A percentile compares a stretch with the other conserved stretches of the same genome.
Evolutionary conservation across 2,113 vertebrate species (phyloP).

Genomic region (Thermophis baileyi): DNA sequence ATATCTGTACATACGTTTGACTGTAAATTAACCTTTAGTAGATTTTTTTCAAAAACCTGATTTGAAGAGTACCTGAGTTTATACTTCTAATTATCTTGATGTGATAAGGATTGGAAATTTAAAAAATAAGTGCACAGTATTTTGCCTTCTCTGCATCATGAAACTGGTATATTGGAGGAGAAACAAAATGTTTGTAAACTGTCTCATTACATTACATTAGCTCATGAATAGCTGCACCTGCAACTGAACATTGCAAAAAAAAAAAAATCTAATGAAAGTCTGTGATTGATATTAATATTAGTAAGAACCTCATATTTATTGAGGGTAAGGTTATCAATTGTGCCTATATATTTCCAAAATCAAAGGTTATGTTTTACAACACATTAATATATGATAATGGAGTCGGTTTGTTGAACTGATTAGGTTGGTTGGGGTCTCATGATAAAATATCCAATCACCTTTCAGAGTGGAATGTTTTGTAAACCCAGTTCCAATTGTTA

Average conservation of each 20-base stretch:
- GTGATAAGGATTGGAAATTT: not conserved
- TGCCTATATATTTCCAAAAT: not conserved
- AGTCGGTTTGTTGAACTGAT: not conserved
- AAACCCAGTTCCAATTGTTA: not conserved
- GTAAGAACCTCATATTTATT: not conserved
- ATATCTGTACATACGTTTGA: not conserved
- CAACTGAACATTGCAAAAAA: not conserved
- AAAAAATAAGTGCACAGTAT: not conserved
- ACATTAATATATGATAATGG: not conserved
- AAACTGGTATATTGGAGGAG: not conserved
- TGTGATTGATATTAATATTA: not conserved
- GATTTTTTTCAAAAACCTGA: not conserved
- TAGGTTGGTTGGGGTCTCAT: not conserved
- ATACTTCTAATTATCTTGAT: not conserved
- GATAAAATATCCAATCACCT: not conserved
- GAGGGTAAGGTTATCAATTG: not conserved
- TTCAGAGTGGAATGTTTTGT: not conserved
- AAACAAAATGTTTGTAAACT: too few species aligned
- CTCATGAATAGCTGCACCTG: not conserved
- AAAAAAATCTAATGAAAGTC: not conserved
- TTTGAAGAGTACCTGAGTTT: not conserved
- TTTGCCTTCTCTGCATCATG: not conserved
- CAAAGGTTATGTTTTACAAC: not conserved
- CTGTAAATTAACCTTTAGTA: not conserved
- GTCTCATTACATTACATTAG: not conserved